Base-by-base conservation (phyloP, 35 echinoderm and acorn worm genomes). In the Hemicentrotus pulcherrimus region DNA sequence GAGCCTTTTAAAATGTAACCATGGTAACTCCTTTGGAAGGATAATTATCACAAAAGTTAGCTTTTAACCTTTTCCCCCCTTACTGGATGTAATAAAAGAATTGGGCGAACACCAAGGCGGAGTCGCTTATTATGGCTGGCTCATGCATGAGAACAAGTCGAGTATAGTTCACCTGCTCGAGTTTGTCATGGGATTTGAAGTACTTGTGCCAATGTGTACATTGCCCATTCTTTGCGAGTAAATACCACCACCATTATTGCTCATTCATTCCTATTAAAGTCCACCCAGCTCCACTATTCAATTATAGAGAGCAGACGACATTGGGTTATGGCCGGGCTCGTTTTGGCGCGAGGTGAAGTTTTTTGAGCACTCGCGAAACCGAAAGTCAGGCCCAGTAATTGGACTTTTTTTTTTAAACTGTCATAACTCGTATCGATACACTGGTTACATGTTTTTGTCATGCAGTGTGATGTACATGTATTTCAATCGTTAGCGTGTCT, bases 171-270 rank as follows among this genome's bases (percentile, higher is more conserved):
- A 90, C 88, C 88, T 90, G 88, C 88, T 19, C 0, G 4, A 11
- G 12, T 45, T 90, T 90, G 88, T 90, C 32, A 47, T 33, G 88
- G 88, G 32, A 90, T 90, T 47, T 90, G 19, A 90, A 90, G 88
- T 90, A 90, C 32, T 90, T 90, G 88, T 90, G 88, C 46, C 88
- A 90, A 41, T 90, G 88, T 90, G 88, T 90, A 90, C 88, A 90
- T 90, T 90, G 88, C 88, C 88, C 88, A 13, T 47, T 90, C 65
- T 78, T 78, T 22, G 24, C 65, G 65, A 78, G 65, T n/a, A 78
- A 78, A 78, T 78, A 78, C 65, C 65, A 78, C 65, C 19, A 78
- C 65, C 19, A 78, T 78, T 78, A 78, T 78, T 78, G 65, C 65
- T 78, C 65, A 78, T 78, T 78, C 65, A 24, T 28, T 10, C 65